These are phyloP conservation scores for Nephrotoma flavescens DNA, from an alignment of 2,888 invertebrate species.

Conservation along the genomic window DNA sequence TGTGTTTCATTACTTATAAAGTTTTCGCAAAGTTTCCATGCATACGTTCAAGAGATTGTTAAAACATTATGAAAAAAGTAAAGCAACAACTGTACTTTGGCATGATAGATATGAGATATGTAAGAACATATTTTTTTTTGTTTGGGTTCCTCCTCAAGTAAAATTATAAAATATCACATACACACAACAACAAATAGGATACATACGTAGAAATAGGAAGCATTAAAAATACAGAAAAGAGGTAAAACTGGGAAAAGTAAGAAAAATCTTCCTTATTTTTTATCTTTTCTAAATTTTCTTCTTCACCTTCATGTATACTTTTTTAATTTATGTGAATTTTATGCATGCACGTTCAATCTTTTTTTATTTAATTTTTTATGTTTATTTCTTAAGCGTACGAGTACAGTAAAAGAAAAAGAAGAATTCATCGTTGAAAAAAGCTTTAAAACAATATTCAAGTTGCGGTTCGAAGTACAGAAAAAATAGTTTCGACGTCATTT, in stretches of 20 bases:
- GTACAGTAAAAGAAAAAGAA: neutral
- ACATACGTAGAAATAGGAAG: neutral
- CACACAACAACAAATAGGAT: neutral
- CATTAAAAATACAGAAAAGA: neutral
- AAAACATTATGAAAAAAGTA: neutral
- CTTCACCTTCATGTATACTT: neutral
- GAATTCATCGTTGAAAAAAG: neutral
- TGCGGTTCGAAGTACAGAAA: neutral
- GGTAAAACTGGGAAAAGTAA: neutral
- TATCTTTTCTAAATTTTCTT: neutral
- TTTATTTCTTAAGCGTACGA: neutral
- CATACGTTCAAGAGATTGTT: neutral
- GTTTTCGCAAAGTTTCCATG: neutral
- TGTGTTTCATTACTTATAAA: neutral
- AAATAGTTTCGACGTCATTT: neutral
- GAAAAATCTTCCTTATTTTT: neutral
- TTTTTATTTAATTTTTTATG: neutral
- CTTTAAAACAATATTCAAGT: neutral
- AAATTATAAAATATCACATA: neutral
- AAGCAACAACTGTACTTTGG: neutral
- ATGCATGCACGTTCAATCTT: neutral
- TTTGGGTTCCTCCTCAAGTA: neutral
- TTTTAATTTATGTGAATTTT: neutral
- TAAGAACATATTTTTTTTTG: neutral
- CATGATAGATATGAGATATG: neutral